A percentile compares a stretch with the other conserved stretches of the same genome.
Conservation (phyloP, 2,888 invertebrate species). For the Orgyia antiqua region DNA sequence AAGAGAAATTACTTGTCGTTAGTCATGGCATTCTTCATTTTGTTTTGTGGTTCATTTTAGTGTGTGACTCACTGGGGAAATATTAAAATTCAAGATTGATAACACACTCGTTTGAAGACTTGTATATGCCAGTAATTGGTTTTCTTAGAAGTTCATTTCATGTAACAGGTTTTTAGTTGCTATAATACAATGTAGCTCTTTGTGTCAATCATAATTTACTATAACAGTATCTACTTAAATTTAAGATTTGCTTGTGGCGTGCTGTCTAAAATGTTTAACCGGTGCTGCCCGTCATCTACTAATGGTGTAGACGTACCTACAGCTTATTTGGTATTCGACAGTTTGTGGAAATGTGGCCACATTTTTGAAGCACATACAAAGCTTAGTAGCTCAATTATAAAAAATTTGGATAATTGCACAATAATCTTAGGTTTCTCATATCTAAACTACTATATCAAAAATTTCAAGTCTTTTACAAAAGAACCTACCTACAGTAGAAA, state of each 20-base stretch:
- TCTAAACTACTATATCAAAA: too few relatives aligned
- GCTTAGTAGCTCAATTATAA: too few relatives aligned
- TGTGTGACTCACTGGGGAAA: slow-evolving; percentile 10
- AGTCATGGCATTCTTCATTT: not conserved
- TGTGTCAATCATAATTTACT: slow-evolving; percentile 12
- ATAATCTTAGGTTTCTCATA: too few relatives aligned
- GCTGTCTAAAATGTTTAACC: slow-evolving; percentile 17
- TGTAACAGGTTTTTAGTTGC: not conserved
- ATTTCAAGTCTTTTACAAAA: too few relatives aligned
- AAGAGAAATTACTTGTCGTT: slow-evolving; percentile 16
- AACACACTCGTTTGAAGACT: slow-evolving; percentile 3
- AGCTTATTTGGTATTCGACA: too few relatives aligned
- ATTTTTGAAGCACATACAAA: too few relatives aligned
- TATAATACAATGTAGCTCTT: slow-evolving; percentile 13
- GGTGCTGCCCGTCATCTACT: too few relatives aligned
- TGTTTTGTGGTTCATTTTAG: slow-evolving; percentile 1
- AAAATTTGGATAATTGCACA: not conserved
- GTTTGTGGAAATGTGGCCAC: too few relatives aligned
- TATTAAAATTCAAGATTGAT: slow-evolving; percentile 22
- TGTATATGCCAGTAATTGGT: slow-evolving; percentile 13
- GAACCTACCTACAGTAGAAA: too few relatives aligned
- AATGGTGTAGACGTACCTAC: too few relatives aligned
- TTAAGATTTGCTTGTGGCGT: slow-evolving; percentile 14
- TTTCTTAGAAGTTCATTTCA: slow-evolving; percentile 10
- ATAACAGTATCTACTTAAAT: slow-evolving; percentile 12